These are phyloP conservation scores for Sander lucioperca DNA, from an alignment of 2,113 vertebrate species.

Conservation along the genomic window DNA sequence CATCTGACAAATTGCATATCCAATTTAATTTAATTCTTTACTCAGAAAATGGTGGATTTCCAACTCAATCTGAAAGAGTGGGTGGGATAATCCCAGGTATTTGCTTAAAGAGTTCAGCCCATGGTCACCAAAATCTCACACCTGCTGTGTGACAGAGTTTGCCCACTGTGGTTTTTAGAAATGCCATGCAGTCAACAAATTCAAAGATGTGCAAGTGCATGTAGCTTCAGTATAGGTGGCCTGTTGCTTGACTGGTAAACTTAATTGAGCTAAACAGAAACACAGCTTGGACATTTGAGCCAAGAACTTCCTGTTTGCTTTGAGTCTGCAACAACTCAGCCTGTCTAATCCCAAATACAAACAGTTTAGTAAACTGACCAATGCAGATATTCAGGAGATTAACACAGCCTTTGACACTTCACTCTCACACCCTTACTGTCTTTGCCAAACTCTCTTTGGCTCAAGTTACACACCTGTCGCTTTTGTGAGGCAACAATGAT, in stretches of 20 bases:
- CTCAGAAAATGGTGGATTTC: slow-evolving; percentile 56
- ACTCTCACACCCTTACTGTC: slow-evolving; percentile 60
- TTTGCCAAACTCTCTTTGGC: slow-evolving; percentile 54
- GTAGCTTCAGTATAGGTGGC: background rate
- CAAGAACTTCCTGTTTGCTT: slow-evolving; percentile 13
- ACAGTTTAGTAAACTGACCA: slow-evolving; percentile 43
- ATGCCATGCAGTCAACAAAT: background rate
- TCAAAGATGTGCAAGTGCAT: background rate
- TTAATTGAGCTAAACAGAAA: background rate
- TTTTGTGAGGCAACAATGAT: slow-evolving; percentile 51
- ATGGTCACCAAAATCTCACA: slow-evolving; percentile 69
- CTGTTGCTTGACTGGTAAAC: background rate
- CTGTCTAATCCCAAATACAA: slow-evolving; percentile 41
- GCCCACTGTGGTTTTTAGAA: background rate
- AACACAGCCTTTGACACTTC: slow-evolving; percentile 52
- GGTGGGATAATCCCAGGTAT: slow-evolving; percentile 62
- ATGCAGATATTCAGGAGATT: slow-evolving; percentile 39
- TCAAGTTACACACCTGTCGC: slow-evolving; percentile 68
- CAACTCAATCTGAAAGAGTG: slow-evolving; percentile 72
- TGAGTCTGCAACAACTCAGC: slow-evolving; percentile 28
- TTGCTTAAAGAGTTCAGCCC: slow-evolving; percentile 67
- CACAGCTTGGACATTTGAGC: background rate
- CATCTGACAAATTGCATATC: slow-evolving; percentile 63
- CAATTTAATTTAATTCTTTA: slow-evolving; percentile 51
- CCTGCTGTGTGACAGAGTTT: slow-evolving; percentile 48